phyloP scores from a whole-genome alignment of 2,797 vertebrate genomes.

The Knipowitschia caucasica region DNA sequence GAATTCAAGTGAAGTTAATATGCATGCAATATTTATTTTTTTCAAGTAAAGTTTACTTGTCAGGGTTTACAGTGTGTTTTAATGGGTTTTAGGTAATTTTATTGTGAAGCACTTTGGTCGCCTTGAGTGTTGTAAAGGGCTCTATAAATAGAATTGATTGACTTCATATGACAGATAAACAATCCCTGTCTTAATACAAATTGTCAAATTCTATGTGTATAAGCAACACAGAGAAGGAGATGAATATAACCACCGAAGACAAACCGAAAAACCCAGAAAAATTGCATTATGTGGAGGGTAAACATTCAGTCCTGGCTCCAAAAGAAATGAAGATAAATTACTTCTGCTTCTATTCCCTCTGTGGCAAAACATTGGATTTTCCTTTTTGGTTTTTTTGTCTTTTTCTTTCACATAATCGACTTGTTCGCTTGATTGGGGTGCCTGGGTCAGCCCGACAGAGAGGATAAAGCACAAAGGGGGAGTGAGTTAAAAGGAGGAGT shows the following conservation, averaged over 20 bases:
- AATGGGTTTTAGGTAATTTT: too few species aligned
- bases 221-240: slow-evolving; percentile 25
- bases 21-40: too few species aligned
- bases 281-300: slow-evolving; percentile 39
- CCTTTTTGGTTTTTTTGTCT: slow-evolving; percentile 33
- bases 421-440: slow-evolving; percentile 73
- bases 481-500: slow-evolving; percentile 14
- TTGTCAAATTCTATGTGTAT: slow-evolving; percentile 12
- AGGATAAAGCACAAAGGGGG: slow-evolving; percentile 16
- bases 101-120: too few species aligned
- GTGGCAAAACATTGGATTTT: slow-evolving; percentile 41
- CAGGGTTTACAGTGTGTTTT: too few species aligned
- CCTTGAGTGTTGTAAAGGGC: too few species aligned
- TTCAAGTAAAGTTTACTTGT: too few species aligned
- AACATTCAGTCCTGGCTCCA: slow-evolving; percentile 58
- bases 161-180: slow-evolving; percentile 1
- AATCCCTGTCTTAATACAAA: slow-evolving; percentile 7
- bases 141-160: too few species aligned
- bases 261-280: slow-evolving; percentile 30
- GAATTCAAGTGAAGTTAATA: too few species aligned
- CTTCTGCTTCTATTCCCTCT: slow-evolving; percentile 58
- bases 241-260: slow-evolving; percentile 40
- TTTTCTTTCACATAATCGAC: slow-evolving; percentile 59
- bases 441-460: slow-evolving; percentile 42
- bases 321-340: slow-evolving; percentile 71